Evolutionary conservation across 64 coral and sea anemone genomes (phyloP).

Genomic region (Trachythela sp.): DNA sequence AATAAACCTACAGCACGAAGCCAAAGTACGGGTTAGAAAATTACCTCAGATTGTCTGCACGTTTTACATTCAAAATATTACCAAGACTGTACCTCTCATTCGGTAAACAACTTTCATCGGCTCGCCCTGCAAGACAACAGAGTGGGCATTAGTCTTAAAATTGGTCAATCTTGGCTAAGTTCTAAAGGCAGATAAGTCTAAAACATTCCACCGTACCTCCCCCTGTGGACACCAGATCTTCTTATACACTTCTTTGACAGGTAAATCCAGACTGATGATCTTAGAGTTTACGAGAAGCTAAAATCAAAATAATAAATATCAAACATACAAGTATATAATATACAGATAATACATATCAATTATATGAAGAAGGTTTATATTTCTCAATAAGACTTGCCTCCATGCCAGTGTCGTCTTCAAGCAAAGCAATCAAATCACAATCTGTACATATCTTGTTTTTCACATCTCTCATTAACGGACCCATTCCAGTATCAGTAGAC

Average conservation of each 20-base stretch:
- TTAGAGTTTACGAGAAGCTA: slow-evolving; percentile 93
- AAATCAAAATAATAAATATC: neutral
- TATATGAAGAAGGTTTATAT: too few relatives aligned
- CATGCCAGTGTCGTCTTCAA: slow-evolving; percentile 99
- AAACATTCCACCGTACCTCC: slow-evolving; percentile 55
- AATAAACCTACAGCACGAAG: slow-evolving; percentile 58
- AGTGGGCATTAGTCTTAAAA: neutral
- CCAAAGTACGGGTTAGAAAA: neutral
- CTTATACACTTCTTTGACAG: slow-evolving; percentile 98
- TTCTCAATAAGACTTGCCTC: slow-evolving; percentile 50
- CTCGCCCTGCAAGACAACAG: slow-evolving; percentile 59
- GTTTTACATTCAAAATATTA: neutral
- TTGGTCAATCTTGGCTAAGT: neutral
- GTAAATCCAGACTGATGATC: slow-evolving; percentile 87
- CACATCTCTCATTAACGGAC: slow-evolving; percentile 91
- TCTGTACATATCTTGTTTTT: slow-evolving; percentile 99
- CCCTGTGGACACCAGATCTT: slow-evolving; percentile 95
- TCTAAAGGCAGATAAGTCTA: too few relatives aligned
- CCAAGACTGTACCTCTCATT: slow-evolving; percentile 69
- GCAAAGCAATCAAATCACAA: slow-evolving; percentile 86
- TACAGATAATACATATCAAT: too few relatives aligned
- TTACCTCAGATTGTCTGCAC: neutral
- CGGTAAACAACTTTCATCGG: slow-evolving; percentile 93
- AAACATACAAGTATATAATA: neutral
- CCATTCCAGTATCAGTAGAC: slow-evolving; percentile 87